These are phyloP conservation scores for Chrysolina haemoptera DNA, from an alignment of 2,888 invertebrate genomes.

Conservation along the genomic window DNA sequence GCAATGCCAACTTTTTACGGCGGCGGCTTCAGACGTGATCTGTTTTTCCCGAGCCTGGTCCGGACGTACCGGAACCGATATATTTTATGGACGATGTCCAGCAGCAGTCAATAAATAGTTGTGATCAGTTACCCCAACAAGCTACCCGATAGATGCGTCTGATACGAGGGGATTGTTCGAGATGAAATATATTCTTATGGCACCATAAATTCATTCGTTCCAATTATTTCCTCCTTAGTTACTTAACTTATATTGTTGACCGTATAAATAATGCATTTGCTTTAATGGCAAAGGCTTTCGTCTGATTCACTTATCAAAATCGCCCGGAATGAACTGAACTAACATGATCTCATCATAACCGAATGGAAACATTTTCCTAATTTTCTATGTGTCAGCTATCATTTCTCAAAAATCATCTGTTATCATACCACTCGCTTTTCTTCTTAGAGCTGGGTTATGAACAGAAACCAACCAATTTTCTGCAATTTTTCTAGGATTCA, in stretches of 20 bases:
- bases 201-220: slow-evolving; percentile 20
- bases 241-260: not conserved
- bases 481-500: no score
- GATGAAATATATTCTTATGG: slow-evolving; percentile 22
- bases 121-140: slow-evolving; percentile 54
- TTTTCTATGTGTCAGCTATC: no score
- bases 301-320: no score
- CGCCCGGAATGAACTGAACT: no score
- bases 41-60: slow-evolving; percentile 52
- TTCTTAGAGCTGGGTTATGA: no score
- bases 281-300: not conserved
- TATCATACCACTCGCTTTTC: no score
- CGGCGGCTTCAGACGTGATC: slow-evolving; percentile 56
- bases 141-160: slow-evolving; percentile 33
- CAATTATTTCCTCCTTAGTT: slow-evolving; percentile 9
- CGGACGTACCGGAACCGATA: slow-evolving; percentile 68
- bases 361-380: no score
- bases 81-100: slow-evolving; percentile 71
- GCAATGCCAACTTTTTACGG: slow-evolving; percentile 68
- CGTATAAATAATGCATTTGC: slow-evolving; percentile 2
- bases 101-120: slow-evolving; percentile 70
- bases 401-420: no score
- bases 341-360: no score
- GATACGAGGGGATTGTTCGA: slow-evolving; percentile 31
- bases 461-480: no score